Evolutionary conservation across 1,140 invertebrate genomes (phyloP).

Genomic region (Brachionus asplanchnoidis): DNA sequence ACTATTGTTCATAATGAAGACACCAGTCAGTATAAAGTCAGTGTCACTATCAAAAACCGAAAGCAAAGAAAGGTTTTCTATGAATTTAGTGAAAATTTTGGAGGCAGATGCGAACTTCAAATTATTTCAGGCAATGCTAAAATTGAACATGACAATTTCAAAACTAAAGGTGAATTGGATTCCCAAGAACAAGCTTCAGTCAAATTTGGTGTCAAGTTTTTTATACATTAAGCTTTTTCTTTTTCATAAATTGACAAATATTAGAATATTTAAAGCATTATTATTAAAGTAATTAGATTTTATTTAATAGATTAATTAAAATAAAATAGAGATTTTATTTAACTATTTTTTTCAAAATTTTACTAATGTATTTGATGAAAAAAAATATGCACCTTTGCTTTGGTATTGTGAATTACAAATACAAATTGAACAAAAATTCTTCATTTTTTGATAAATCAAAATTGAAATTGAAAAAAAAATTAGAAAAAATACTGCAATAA

Average conservation of each 20-base stretch:
- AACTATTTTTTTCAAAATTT: no score
- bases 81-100: slow-evolving; percentile 9
- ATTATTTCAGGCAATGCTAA: not conserved
- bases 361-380: no score
- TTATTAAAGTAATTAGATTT: no score
- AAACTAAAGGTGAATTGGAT: not conserved
- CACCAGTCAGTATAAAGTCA: not conserved
- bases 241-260: not conserved
- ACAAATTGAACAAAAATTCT: no score
- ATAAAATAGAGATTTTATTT: no score
- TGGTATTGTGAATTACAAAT: no score
- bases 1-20: slow-evolving; percentile 16
- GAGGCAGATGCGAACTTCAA: not conserved
- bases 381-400: no score
- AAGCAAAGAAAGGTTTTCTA: not conserved
- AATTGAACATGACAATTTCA: slow-evolving; percentile 14
- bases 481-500: no score
- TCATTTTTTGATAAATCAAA: no score
- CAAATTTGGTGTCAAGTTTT: slow-evolving; percentile 15
- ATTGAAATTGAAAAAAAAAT: no score
- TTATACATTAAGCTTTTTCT: not conserved
- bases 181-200: not conserved
- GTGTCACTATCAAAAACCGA: not conserved
- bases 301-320: no score
- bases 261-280: not conserved